Percentiles rank a stretch among this genome's conserved stretches.
Evolutionary conservation across 2,113 vertebrate genomes (phyloP).

Genomic region (Thunnus maccoyii): DNA sequence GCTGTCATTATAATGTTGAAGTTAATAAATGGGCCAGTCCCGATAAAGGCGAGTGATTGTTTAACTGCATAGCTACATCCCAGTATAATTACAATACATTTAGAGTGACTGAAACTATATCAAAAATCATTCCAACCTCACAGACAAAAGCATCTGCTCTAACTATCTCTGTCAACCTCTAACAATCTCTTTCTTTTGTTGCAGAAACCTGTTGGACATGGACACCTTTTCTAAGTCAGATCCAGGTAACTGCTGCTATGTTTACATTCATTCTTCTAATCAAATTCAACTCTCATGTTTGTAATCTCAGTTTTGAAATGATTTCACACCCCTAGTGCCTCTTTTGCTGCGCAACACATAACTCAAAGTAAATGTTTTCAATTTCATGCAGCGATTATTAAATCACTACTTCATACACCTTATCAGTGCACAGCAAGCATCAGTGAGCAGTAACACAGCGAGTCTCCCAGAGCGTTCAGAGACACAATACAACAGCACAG

Average conservation of each 20-base stretch:
- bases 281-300: slow-evolving; percentile 3
- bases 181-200: slow-evolving; percentile 53
- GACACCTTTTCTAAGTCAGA: slow-evolving; percentile 98
- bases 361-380: slow-evolving; percentile 1
- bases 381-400: slow-evolving; percentile 24
- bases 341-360: not conserved
- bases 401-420: slow-evolving; percentile 16
- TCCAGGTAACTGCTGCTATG: slow-evolving; percentile 86
- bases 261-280: slow-evolving; percentile 10
- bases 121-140: too few relatives aligned
- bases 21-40: too few relatives aligned
- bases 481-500: not conserved
- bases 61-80: too few relatives aligned
- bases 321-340: not conserved
- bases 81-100: too few relatives aligned
- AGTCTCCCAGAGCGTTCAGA: not conserved
- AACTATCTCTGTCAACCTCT: not conserved
- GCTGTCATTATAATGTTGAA: too few relatives aligned
- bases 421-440: slow-evolving; percentile 9
- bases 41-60: too few relatives aligned
- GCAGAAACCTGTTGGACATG: slow-evolving; percentile 93
- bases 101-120: too few relatives aligned
- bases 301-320: slow-evolving; percentile 4
- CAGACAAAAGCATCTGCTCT: not conserved
- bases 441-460: slow-evolving; percentile 14